Conservation (phyloP, 2,888 invertebrate genomes). For the Prosapia bicincta region DNA sequence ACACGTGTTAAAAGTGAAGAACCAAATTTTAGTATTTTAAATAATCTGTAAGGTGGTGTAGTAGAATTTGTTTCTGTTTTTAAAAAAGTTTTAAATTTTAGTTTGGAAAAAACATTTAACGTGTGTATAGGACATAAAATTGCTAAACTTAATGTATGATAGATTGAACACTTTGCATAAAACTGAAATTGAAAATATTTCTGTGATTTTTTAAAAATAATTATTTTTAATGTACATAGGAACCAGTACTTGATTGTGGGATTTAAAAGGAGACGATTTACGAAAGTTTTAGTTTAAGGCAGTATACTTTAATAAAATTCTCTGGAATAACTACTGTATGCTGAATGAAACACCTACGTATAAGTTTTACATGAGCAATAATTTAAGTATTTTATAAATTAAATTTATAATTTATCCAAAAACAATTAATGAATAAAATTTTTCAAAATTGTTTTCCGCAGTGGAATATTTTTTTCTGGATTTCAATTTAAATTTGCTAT, state of each 20-base stretch:
- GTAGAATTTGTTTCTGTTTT: neutral
- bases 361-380: neutral
- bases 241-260: neutral
- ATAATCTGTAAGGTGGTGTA: neutral
- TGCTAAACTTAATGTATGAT: neutral
- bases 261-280: neutral
- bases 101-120: neutral
- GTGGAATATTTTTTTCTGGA: too few relatives aligned
- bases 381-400: neutral
- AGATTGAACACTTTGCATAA: neutral
- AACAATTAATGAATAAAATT: too few relatives aligned
- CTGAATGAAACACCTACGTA: neutral
- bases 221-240: neutral
- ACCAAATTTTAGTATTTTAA: neutral
- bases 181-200: neutral
- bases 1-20: neutral
- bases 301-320: neutral
- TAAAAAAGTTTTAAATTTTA: neutral
- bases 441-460: too few relatives aligned
- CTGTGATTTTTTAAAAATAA: neutral
- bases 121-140: neutral
- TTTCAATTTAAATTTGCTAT: too few relatives aligned
- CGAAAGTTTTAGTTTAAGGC: neutral
- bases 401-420: too few relatives aligned
- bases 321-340: neutral